Evolutionary conservation across 2,797 vertebrate genomes (phyloP).

Genomic region (Semaprochilodus insignis): DNA sequence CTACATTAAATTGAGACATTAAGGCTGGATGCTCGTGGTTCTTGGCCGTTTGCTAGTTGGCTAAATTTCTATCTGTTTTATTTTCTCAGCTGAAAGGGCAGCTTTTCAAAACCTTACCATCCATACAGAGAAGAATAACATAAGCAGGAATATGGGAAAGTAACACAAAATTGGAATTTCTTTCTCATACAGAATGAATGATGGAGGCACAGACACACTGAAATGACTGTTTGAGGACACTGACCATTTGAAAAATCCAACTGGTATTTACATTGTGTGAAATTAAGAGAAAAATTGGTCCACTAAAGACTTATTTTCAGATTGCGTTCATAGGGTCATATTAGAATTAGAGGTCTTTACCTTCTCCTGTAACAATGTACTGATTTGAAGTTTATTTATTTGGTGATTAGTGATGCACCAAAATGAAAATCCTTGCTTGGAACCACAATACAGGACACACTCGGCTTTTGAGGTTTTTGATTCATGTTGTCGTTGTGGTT

Average conservation of each 20-base stretch:
- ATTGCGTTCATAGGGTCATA: no score
- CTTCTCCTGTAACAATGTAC: no score
- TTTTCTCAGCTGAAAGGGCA: constrained; percentile 33
- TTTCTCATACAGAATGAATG: constrained; percentile 6
- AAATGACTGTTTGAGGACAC: neutral
- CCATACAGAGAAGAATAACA: constrained; percentile 13
- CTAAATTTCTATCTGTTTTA: constrained; percentile 50
- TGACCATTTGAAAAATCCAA: neutral
- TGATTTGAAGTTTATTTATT: no score
- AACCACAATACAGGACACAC: no score
- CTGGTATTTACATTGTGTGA: neutral
- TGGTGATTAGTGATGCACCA: no score
- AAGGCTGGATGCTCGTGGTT: constrained; percentile 46
- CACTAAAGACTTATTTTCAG: no score
- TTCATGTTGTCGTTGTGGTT: neutral
- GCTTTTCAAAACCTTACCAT: constrained; percentile 46
- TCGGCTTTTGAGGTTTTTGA: neutral
- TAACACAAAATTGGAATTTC: constrained; percentile 1
- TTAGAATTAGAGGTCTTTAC: no score
- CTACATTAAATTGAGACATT: constrained; percentile 53
- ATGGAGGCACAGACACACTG: neutral
- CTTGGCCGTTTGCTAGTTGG: constrained; percentile 52
- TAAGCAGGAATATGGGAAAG: constrained; percentile 38
- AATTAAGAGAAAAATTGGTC: neutral
- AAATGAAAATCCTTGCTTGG: no score